Percentiles rank a stretch among this genome's conserved stretches.
Conservation (phyloP, 2,888 invertebrate genomes). For the Exephanes ischioxanthus region DNA sequence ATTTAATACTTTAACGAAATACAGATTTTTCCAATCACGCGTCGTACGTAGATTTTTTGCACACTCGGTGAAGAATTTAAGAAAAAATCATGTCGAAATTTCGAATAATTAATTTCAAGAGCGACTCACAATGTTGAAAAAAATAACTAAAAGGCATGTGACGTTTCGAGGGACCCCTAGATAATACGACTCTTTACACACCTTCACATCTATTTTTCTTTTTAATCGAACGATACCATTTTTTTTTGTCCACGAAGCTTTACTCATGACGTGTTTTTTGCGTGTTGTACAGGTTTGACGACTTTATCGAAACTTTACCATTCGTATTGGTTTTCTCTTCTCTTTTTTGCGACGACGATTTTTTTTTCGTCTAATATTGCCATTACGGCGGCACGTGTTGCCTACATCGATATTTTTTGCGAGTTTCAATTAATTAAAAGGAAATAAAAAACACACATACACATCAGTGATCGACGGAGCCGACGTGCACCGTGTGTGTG, state of each 20-base stretch:
- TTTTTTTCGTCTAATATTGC: constrained; percentile 30
- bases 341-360: constrained; percentile 47
- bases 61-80: constrained; percentile 8
- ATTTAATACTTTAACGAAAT: constrained; percentile 78
- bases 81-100: constrained; percentile 21
- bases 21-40: constrained; percentile 69
- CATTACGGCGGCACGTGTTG: constrained; percentile 22
- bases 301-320: constrained; percentile 46
- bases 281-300: constrained; percentile 30
- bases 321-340: constrained; percentile 33
- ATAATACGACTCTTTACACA: constrained; percentile 46
- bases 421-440: constrained; percentile 52
- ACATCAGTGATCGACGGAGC: constrained; percentile 71
- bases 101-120: constrained; percentile 2
- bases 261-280: constrained; percentile 19
- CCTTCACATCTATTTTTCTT: constrained; percentile 36
- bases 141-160: constrained; percentile 9
- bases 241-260: constrained; percentile 21
- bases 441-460: constrained; percentile 11
- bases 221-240: constrained; percentile 36
- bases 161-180: constrained; percentile 52
- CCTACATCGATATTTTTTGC: constrained; percentile 58
- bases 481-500: constrained; percentile 42
- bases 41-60: constrained; percentile 51
- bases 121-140: constrained; percentile 3